Base-by-base conservation (phyloP, 2,888 invertebrate genomes). In the Matsumyia berberina region DNA sequence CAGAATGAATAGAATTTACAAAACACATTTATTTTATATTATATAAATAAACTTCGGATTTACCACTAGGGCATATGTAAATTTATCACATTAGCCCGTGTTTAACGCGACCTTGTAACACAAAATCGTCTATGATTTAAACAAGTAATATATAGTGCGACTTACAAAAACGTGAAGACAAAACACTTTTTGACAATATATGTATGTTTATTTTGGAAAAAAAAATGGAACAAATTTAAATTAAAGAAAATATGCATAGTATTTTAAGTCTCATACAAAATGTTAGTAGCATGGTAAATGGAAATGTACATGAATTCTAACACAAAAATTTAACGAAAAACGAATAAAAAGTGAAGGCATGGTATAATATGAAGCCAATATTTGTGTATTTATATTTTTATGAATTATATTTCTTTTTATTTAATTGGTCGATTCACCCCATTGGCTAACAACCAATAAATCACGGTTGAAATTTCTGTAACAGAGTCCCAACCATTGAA, bases 151-250 rank as follows among this genome's bases (percentile, higher is more conserved):
- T 24, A 62, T 53, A 60, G 51, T 53, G 72, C 35, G 35, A 73
- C 42, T 35, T 62, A 24, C 24, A 37, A 17, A 15, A 62, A 62
- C 31, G 35, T 55, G 44, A 73, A 53, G 60, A 72, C 49, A 62
- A 73, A n/a, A 73, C 42, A 73, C 62, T 62, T 73, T 73, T 73
- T 62, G 73, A 73, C 73, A 73, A 73, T 73, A 73, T 46, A 58
- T 70, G 58, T 73, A 53, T 73, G 53, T 53, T 53, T 73, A 73
- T 53, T 73, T 73, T 39, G 39, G 37, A 57, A 69, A 58, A 44
- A 9, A 31, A 29, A 29, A 44, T 15, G 24, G 5, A 49, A 37
- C 15, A 33, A 42, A 46, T 57, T 24, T 42, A 42, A 51, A 53
- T 49, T 51, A 60, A n/a, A 19, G 9, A 60, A 51, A 6, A 49